Conservation (phyloP, 1,140 invertebrate species). For the Trachymyrmex septentrionalis region DNA sequence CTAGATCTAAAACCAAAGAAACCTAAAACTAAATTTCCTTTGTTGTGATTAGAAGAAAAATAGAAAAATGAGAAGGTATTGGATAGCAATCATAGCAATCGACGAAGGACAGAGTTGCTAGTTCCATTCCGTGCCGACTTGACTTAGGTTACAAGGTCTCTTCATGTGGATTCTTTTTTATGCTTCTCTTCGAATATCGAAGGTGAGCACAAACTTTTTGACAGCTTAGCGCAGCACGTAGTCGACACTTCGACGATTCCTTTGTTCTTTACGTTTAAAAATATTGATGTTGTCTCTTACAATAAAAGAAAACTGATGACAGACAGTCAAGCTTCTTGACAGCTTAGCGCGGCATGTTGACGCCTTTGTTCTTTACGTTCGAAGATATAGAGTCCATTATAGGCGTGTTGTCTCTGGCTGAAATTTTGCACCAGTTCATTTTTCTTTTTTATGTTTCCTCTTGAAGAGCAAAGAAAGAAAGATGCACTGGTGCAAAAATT, state of each 20-base stretch:
- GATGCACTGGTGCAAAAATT: no score
- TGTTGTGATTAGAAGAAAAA: no score
- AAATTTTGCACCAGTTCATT: no score
- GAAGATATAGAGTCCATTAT: neutral
- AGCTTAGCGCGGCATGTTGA: neutral
- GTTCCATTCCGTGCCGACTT: neutral
- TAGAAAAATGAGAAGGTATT: no score
- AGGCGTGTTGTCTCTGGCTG: no score
- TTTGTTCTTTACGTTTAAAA: conserved; percentile 3
- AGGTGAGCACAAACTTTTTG: neutral
- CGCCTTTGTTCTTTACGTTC: neutral
- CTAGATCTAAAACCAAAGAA: no score
- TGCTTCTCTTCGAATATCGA: neutral
- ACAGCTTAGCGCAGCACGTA: neutral
- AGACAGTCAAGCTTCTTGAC: neutral
- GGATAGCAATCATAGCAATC: neutral
- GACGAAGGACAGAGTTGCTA: neutral
- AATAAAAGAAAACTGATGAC: neutral
- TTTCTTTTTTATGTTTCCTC: no score
- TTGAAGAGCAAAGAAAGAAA: no score
- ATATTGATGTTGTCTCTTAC: conserved; percentile 4
- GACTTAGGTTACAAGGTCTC: neutral
- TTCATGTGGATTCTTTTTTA: neutral
- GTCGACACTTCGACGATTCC: neutral
- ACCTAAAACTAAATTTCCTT: no score